These are phyloP conservation scores for Himalopsyche japonica DNA, from an alignment of 2,888 invertebrate genomes.

Conservation along the genomic window DNA sequence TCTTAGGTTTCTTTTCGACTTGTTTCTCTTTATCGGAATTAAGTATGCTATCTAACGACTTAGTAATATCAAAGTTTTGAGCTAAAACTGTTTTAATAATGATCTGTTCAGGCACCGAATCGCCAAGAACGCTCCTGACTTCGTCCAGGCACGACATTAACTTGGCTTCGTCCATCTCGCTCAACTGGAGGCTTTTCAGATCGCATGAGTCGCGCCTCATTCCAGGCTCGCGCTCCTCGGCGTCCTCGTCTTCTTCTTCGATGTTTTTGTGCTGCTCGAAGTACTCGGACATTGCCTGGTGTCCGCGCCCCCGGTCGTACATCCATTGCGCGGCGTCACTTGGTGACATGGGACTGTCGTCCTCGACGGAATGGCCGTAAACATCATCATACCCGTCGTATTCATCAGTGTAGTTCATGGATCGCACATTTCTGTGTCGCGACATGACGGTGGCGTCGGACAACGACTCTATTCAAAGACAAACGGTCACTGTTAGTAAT, in stretches of 20 bases:
- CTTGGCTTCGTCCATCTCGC: conserved; percentile 72
- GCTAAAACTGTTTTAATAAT: conserved; percentile 73
- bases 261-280: conserved; percentile 65
- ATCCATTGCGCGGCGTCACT: conserved; percentile 83
- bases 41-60: conserved; percentile 74
- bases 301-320: conserved; percentile 77
- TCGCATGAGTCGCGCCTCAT: conserved; percentile 56
- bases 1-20: conserved; percentile 7
- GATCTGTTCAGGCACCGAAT: conserved; percentile 71
- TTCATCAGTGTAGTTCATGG: conserved; percentile 85
- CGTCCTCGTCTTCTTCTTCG: conserved; percentile 57
- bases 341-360: conserved; percentile 89
- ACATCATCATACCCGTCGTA: conserved; percentile 89
- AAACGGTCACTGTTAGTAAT: not conserved
- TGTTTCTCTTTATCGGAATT: conserved; percentile 52
- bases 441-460: conserved; percentile 65
- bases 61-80: conserved; percentile 72
- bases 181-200: conserved; percentile 57
- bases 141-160: conserved; percentile 84
- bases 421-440: conserved; percentile 82
- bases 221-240: conserved; percentile 51
- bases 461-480: not conserved
- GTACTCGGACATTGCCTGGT: conserved; percentile 75
- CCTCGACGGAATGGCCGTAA: conserved; percentile 93
- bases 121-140: conserved; percentile 78